These are phyloP conservation scores for Clarias magur DNA, from an alignment of 2,113 vertebrate species.

Conservation along the genomic window DNA sequence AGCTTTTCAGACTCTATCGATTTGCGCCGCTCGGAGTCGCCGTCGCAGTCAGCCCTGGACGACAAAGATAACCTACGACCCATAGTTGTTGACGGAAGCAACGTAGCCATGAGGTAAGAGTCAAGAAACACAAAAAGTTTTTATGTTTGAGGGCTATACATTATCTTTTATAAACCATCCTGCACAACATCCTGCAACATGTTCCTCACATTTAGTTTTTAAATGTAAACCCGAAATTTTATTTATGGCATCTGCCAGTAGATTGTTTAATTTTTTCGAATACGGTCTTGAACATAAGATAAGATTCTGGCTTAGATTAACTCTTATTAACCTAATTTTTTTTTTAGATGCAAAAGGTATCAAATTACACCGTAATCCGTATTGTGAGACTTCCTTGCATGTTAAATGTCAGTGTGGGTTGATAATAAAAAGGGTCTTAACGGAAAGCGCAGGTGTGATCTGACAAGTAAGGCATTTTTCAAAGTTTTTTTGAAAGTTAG, in stretches of 20 bases:
- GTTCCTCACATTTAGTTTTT: not conserved
- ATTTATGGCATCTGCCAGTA: not conserved
- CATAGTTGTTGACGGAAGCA: slow-evolving; percentile 93
- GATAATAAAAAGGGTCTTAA: not conserved
- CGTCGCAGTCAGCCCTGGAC: slow-evolving; percentile 77
- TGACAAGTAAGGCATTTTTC: too few relatives aligned
- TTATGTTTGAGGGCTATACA: not conserved
- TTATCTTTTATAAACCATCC: not conserved
- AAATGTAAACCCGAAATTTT: not conserved
- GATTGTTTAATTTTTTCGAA: not conserved
- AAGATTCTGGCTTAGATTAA: not conserved
- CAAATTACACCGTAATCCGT: not conserved
- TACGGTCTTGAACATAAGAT: not conserved
- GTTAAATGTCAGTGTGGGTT: not conserved
- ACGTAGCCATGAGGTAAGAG: slow-evolving; percentile 95
- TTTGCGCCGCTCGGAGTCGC: slow-evolving; percentile 83
- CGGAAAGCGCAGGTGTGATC: not conserved
- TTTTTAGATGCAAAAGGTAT: not conserved
- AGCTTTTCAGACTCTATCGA: slow-evolving; percentile 79
- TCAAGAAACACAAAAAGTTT: not conserved
- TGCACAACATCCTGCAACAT: not conserved
- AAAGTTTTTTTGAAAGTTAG: not conserved
- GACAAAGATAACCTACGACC: slow-evolving; percentile 93
- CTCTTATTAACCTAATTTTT: not conserved
- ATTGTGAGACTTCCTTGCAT: not conserved